phyloP scores from a whole-genome alignment of 2,888 invertebrate genomes.

The Sesamia inferens region DNA sequence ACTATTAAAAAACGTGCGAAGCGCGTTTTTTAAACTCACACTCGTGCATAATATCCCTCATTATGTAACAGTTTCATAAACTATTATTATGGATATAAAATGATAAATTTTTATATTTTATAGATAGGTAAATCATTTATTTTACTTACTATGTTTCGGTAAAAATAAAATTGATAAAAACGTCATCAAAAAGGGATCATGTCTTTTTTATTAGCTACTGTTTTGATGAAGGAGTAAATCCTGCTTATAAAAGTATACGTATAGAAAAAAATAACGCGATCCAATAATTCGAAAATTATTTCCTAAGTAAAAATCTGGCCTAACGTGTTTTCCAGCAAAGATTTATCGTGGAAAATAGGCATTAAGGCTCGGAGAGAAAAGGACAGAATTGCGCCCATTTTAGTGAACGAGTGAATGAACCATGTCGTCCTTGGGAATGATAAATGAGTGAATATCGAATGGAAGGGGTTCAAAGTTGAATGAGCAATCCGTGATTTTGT shows the following conservation, averaged over 20 bases:
- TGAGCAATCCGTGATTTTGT: slow-evolving; percentile 33
- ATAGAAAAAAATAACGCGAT: slow-evolving; percentile 15
- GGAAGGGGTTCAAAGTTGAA: slow-evolving; percentile 49
- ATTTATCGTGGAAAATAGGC: slow-evolving; percentile 43
- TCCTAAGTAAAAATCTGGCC: slow-evolving; percentile 10
- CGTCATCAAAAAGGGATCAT: background rate
- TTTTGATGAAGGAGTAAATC: background rate
- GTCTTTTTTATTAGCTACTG: background rate
- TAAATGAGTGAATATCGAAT: slow-evolving; percentile 47
- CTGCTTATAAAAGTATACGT: background rate
- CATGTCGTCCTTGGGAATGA: slow-evolving; percentile 45
- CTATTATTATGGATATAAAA: too few relatives aligned
- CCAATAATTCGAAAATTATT: slow-evolving; percentile 21
- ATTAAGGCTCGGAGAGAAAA: slow-evolving; percentile 24
- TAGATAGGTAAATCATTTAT: too few relatives aligned
- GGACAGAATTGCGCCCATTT: slow-evolving; percentile 29
- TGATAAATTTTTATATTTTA: too few relatives aligned
- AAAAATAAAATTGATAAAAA: background rate
- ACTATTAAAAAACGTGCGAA: too few relatives aligned
- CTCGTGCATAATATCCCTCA: too few relatives aligned
- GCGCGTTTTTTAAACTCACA: too few relatives aligned
- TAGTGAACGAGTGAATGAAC: slow-evolving; percentile 45
- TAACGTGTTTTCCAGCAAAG: slow-evolving; percentile 18
- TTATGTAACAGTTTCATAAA: too few relatives aligned
- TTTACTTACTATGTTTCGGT: background rate